Conservation (phyloP, 2,888 invertebrate species). For the Apodemia mormo region DNA sequence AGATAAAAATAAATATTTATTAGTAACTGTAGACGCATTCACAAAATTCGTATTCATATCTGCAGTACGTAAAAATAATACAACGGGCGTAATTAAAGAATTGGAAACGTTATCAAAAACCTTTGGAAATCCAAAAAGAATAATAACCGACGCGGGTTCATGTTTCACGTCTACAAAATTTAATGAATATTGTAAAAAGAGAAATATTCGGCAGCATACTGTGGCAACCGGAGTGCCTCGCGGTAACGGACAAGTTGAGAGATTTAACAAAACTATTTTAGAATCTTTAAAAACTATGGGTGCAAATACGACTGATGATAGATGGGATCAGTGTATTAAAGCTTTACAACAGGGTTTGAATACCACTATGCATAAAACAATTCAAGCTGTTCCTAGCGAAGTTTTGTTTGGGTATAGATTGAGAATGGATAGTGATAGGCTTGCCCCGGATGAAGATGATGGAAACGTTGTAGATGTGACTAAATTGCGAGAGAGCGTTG, state of each 20-base stretch:
- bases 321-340: constrained; percentile 43
- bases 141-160: constrained; percentile 13
- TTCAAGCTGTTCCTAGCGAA: constrained; percentile 40
- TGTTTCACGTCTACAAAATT: constrained; percentile 11
- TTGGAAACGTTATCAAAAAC: constrained; percentile 2
- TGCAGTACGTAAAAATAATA: constrained; percentile 14
- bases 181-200: constrained; percentile 1
- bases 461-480: constrained; percentile 11
- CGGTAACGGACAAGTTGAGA: constrained; percentile 43
- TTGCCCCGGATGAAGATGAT: not conserved
- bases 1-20: constrained; percentile 9
- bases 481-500: not conserved
- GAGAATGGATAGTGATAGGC: constrained; percentile 5
- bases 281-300: constrained; percentile 41
- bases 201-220: constrained; percentile 11
- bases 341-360: constrained; percentile 44
- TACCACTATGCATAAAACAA: constrained; percentile 40
- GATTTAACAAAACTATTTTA: constrained; percentile 42
- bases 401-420: constrained; percentile 39
- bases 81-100: constrained; percentile 24
- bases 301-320: constrained; percentile 36
- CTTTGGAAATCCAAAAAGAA: constrained; percentile 15
- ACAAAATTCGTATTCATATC: constrained; percentile 19
- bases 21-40: constrained; percentile 11
- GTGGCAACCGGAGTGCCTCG: constrained; percentile 38